These are phyloP conservation scores for Criorhina ranunculi DNA, from an alignment of 2,888 invertebrate species.

Conservation along the genomic window DNA sequence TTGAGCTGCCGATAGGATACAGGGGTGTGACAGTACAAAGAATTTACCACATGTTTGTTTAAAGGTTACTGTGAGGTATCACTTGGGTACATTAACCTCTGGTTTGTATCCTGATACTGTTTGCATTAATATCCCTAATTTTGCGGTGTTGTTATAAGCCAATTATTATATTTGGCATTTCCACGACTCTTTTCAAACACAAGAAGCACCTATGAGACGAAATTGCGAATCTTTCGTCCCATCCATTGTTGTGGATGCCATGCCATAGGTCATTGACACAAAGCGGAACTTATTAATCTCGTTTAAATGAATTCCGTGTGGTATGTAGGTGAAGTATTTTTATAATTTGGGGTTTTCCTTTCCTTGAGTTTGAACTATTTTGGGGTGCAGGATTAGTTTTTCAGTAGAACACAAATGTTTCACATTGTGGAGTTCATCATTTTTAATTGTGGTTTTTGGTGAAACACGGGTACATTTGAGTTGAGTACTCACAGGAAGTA, in stretches of 20 bases:
- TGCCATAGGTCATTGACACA: slow-evolving; percentile 55
- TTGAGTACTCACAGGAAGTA: slow-evolving; percentile 37
- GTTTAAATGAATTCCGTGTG: slow-evolving; percentile 67
- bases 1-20: slow-evolving; percentile 47
- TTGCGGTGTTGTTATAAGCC: neutral
- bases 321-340: slow-evolving; percentile 73
- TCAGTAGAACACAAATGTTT: slow-evolving; percentile 22
- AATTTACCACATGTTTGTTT: slow-evolving; percentile 72
- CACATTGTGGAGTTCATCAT: slow-evolving; percentile 6
- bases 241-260: slow-evolving; percentile 9
- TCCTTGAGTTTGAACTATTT: slow-evolving; percentile 49
- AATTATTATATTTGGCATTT: neutral
- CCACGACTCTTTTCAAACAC: neutral
- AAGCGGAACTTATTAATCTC: slow-evolving; percentile 59
- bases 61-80: slow-evolving; percentile 40
- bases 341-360: slow-evolving; percentile 56
- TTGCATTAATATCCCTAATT: neutral
- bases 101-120: neutral
- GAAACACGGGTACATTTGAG: neutral
- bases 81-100: slow-evolving; percentile 56
- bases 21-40: slow-evolving; percentile 54
- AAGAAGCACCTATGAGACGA: neutral
- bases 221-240: neutral
- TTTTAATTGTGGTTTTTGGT: slow-evolving; percentile 17
- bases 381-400: slow-evolving; percentile 15